Evolutionary conservation across 1,140 invertebrate genomes (phyloP).

Genomic region (Drosophila lacteicornis): DNA sequence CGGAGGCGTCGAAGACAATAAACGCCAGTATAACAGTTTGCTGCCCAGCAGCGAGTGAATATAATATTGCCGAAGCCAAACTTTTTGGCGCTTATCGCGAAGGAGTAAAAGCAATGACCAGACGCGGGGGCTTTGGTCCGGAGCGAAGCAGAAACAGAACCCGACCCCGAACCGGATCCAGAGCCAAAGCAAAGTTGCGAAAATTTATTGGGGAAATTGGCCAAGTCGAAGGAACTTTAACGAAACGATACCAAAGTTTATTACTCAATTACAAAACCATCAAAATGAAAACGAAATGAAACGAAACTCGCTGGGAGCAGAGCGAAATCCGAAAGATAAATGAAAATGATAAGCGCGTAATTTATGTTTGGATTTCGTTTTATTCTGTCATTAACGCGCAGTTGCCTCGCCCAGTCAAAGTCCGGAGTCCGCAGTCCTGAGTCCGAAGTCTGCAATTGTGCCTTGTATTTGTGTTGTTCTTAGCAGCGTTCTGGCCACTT

Average conservation of each 20-base stretch:
- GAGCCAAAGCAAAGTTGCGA: constrained; percentile 47
- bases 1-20: constrained; percentile 55
- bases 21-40: constrained; percentile 43
- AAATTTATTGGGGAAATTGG: constrained; percentile 70
- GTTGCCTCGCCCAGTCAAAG: constrained; percentile 53
- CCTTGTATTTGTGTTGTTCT: constrained; percentile 39
- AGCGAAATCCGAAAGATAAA: constrained; percentile 81
- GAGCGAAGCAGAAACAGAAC: background rate
- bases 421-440: background rate
- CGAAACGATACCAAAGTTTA: constrained; percentile 78
- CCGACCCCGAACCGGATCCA: background rate
- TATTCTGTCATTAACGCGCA: constrained; percentile 82
- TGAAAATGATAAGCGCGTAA: constrained; percentile 84
- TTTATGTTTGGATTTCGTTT: constrained; percentile 85
- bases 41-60: constrained; percentile 24
- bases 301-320: constrained; percentile 46
- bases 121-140: no score
- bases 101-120: constrained; percentile 11
- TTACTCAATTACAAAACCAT: constrained; percentile 84
- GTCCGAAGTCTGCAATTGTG: constrained; percentile 4
- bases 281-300: constrained; percentile 75
- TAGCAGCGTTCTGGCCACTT: constrained; percentile 12
- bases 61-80: constrained; percentile 22
- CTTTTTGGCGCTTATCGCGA: constrained; percentile 51
- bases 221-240: constrained; percentile 51